Evolutionary conservation across 2,888 invertebrate species (phyloP), one percentile per base, ranked within the genome.

Genomic region (Agrochola litura): DNA sequence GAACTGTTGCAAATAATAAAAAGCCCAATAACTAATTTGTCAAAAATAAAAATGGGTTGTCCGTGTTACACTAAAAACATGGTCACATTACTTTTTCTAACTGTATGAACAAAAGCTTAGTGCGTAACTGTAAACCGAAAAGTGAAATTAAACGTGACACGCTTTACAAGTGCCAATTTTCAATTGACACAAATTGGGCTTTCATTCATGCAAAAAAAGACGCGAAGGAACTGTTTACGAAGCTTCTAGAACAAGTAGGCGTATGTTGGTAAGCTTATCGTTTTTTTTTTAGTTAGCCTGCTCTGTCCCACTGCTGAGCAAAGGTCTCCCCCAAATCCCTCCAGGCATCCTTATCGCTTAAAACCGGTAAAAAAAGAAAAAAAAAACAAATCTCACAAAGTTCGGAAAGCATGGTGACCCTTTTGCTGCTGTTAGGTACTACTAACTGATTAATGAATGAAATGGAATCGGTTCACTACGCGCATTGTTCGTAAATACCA

Each of bases 381-480:
- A 43, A 52, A 22, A 22, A 68, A 16, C 43, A 10, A 1, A 6
- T 58, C 30, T 49, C 8, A 0, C 2, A 4, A 25, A 14, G n/a
- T 14, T 66, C 22, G 0, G 14, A 66, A 65, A n/a, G 0, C 14
- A 30, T 82, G 74, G 83, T 58, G 10, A 30, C 74, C 74, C 72
- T 81, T 60, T 60, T 37, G 19, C 43, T 54, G 43, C 63, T 76
- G 84, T 88, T 83, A 16, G 49, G 49, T 49, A 49, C 16, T 46
- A 81, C 84, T 76, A 75, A 74, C 84, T 77, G 82, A 87, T 80
- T 88, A 87, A 75, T 83, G 85, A 89, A 90, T 90, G 87, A 79
- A 86, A 88, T 87, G 82, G 41, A 86, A 83, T 85, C 82, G 71
- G 81, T 78, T 65, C 82, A 81, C 75, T 83, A 84, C 71, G 43